Conservation (phyloP, 2,797 vertebrate genomes). For the Crenichthys baileyi region DNA sequence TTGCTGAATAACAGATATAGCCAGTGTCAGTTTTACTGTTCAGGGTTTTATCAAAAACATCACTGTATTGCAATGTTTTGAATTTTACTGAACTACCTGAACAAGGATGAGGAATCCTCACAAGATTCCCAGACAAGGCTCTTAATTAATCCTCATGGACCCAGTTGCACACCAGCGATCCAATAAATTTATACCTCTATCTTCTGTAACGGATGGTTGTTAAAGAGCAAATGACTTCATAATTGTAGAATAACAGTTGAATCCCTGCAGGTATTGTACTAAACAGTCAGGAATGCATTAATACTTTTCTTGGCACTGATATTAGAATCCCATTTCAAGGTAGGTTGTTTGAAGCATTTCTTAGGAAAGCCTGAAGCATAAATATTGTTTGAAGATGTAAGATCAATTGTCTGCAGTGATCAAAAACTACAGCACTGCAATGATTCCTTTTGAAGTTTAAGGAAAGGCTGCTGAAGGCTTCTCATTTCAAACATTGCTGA, state of each 20-base stretch:
- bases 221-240: slow-evolving; percentile 10
- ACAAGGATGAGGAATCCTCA: not conserved
- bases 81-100: not conserved
- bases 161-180: not conserved
- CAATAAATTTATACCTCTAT: slow-evolving; percentile 10
- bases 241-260: slow-evolving; percentile 32
- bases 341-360: slow-evolving; percentile 62
- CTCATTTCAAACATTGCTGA: slow-evolving; percentile 72
- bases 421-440: slow-evolving; percentile 67
- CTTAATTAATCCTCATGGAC: not conserved
- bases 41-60: not conserved
- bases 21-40: not conserved
- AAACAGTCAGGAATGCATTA: slow-evolving; percentile 37
- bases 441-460: slow-evolving; percentile 73
- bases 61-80: not conserved
- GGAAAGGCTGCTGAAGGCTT: slow-evolving; percentile 55
- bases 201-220: not conserved
- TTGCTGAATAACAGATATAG: not conserved
- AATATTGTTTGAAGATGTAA: slow-evolving; percentile 75
- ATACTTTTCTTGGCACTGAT: slow-evolving; percentile 57
- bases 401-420: slow-evolving; percentile 79
- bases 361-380: slow-evolving; percentile 69
- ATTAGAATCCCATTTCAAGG: slow-evolving; percentile 64
- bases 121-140: not conserved
- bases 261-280: slow-evolving; percentile 28